Evolutionary conservation across 1,140 invertebrate species (phyloP), one percentile per base, ranked within the genome.

Genomic region (Hydropsyche tenuis): DNA sequence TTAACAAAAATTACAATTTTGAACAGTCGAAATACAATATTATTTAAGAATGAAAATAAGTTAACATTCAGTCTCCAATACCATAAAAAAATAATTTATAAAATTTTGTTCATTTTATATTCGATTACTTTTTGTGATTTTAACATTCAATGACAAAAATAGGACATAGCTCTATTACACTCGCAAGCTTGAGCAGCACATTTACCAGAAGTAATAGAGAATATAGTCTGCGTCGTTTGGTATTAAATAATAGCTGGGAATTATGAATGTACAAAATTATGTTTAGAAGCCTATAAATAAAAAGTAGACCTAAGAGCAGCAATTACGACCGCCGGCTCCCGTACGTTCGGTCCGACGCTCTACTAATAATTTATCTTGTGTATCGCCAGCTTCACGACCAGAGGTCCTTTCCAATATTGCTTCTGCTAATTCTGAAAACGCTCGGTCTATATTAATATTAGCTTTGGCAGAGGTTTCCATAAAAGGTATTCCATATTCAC

Each of bases 381-480:
- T 79, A 79, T 75, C 77, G 9, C 74, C 74, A 2, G 82, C 83
- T 78, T 85, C 85, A 78, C 85, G 83, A 14, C 84, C 83, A 60
- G 84, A 80, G 51, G 83, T 82, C 80, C 85, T 86, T 81, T 86
- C 85, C 60, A 86, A 80, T 79, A 86, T 86, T 69, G 85, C 85
- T 80, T 85, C 90, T 25, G 96, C 96, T 80, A 98, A 87, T 77
- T 94, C 96, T 78, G 94, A 94, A 86, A 97, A 97, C 48, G 95
- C 94, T 77, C 94, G 92, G 84, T 96, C 94, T 48, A 97, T 94
- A 82, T 95, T 95, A 79, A 94, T 93, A 84, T 93, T 95, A 30
- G 93, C 90, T 85, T 96, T 96, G 16, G 95, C 95, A 77, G 93
- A 95, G 51, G 94, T 96, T 86, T 96, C 95, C 90, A 96, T 94